A percentile compares a stretch with the other conserved stretches of the same genome.
Conservation (phyloP, 2,113 vertebrate genomes). For the Boulengeromyrus knoepffleri region DNA sequence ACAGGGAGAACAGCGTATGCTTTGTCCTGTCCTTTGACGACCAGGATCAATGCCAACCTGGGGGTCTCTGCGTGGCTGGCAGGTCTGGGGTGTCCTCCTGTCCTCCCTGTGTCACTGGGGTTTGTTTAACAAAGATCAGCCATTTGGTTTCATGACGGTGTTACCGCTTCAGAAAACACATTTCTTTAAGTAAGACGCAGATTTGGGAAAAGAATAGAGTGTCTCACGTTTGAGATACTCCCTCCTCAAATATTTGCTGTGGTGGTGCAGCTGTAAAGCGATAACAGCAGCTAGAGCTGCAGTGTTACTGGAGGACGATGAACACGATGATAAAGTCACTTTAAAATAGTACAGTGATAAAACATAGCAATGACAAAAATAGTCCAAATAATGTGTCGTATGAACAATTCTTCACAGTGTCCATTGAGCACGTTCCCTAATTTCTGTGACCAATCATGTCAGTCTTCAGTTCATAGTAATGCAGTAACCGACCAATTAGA, state of each 20-base stretch:
- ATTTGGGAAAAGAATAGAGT: not conserved
- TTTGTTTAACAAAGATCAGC: not conserved
- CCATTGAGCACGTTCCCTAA: not conserved
- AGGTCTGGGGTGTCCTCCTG: not conserved
- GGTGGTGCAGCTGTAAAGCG: constrained; percentile 31
- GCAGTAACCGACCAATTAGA: not conserved
- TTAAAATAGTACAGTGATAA: not conserved
- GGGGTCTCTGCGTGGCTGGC: not conserved
- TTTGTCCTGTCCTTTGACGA: not conserved
- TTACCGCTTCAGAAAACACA: not conserved
- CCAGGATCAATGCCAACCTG: not conserved
- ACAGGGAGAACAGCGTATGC: not conserved
- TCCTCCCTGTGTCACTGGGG: not conserved
- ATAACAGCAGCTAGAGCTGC: constrained; percentile 25
- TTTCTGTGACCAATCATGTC: not conserved
- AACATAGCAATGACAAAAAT: not conserved
- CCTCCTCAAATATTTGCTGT: constrained; percentile 56
- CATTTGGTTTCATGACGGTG: not conserved
- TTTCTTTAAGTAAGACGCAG: not conserved
- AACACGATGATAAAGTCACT: not conserved
- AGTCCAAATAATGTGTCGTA: not conserved
- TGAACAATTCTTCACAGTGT: not conserved
- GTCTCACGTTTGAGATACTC: constrained; percentile 24
- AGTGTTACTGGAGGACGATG: not conserved
- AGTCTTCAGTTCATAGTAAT: not conserved